Evolutionary conservation across 2,113 vertebrate genomes (phyloP).

Genomic region (Labeo rohita): DNA sequence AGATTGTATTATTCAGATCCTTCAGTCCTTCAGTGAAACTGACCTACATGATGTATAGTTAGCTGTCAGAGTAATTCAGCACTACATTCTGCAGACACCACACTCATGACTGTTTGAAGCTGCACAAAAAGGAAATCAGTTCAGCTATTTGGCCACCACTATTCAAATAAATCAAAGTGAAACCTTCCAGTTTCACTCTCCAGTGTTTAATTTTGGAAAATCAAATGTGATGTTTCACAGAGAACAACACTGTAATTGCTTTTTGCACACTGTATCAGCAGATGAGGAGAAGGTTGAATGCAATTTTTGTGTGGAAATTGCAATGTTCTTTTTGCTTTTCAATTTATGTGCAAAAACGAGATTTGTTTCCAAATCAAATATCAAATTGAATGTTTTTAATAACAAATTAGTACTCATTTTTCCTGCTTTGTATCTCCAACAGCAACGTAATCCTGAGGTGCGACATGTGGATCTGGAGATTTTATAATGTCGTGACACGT

Average conservation of each 20-base stretch:
- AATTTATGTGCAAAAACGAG: background rate
- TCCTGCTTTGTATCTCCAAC: constrained; percentile 17
- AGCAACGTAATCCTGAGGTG: constrained; percentile 97
- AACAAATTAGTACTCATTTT: background rate
- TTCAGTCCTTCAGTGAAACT: background rate
- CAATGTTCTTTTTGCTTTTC: background rate
- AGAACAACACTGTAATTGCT: no score
- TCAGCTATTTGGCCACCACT: background rate
- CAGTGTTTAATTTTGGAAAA: background rate
- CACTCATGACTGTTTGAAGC: background rate
- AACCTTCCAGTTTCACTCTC: background rate
- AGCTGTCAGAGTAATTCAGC: constrained; percentile 23
- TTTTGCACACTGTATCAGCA: background rate
- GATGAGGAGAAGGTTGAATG: background rate
- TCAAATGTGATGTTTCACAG: constrained; percentile 6
- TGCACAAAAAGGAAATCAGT: background rate
- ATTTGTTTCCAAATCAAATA: background rate
- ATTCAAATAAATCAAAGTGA: background rate
- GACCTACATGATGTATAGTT: background rate
- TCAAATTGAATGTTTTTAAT: background rate
- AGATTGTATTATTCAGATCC: background rate
- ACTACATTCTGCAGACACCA: background rate
- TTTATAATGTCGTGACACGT: constrained; percentile 74
- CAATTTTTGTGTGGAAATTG: background rate
- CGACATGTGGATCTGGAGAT: constrained; percentile 98